A percentile compares a stretch with the other conserved stretches of the same genome.
Evolutionary conservation across 2,113 vertebrate genomes (phyloP).

Genomic region (Xiphorhynchus elegans): DNA sequence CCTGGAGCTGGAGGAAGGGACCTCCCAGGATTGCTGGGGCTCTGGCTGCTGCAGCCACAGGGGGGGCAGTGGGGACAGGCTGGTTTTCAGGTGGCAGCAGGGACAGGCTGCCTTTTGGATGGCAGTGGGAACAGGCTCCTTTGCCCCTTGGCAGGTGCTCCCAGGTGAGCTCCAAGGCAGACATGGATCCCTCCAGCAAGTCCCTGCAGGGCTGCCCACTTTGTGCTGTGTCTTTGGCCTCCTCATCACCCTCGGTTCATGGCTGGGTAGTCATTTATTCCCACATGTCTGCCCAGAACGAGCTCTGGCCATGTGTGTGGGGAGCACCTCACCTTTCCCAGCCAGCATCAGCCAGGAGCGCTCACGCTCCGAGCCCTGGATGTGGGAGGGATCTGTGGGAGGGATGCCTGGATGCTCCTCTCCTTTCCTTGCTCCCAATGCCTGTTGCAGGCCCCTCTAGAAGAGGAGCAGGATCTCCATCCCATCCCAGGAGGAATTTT

Average conservation of each 20-base stretch:
- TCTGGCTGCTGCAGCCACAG: background rate
- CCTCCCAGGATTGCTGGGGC: background rate
- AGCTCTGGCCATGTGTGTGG: background rate
- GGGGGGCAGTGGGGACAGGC: background rate
- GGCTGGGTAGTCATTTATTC: background rate
- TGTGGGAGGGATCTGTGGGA: accelerated
- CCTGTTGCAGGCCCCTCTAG: background rate
- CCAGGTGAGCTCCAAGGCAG: background rate
- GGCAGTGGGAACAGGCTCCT: background rate
- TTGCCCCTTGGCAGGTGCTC: background rate
- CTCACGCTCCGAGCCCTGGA: background rate
- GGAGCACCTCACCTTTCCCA: background rate
- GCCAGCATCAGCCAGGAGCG: background rate
- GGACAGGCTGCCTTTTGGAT: background rate
- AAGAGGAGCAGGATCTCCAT: background rate
- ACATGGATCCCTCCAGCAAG: background rate
- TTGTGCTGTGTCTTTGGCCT: background rate
- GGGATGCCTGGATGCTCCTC: background rate
- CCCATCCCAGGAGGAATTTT: background rate
- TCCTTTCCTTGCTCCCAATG: background rate
- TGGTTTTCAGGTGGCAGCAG: background rate
- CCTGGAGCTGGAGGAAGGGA: background rate
- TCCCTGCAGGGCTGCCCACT: background rate
- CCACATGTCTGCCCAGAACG: background rate
- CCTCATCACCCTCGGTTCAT: accelerated